Evolutionary conservation across 1,140 invertebrate species (phyloP), one percentile per base, ranked within the genome.

Genomic region (Macrotrachela quadricornifera): DNA sequence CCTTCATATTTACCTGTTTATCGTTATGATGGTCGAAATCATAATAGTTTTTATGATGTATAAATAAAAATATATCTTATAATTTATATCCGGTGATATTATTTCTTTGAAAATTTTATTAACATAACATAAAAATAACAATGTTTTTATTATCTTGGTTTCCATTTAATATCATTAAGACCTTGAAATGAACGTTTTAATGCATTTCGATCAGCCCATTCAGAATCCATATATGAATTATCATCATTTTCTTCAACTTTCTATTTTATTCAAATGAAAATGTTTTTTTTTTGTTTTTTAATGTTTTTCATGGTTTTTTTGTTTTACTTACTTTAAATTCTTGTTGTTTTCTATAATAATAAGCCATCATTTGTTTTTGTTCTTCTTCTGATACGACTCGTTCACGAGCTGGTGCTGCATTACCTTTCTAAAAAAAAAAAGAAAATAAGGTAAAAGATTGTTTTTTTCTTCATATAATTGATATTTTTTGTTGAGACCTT

Each of bases 331-430:
- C 51, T 71, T 82, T 82, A 76, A 85, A 85, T 10, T 83, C 64
- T 67, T 90, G 82, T 62, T 86, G 81, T 59, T 80, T 79, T 57
- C 74, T 75, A 68, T 81, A 85, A 45, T 83, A 81, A 56, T 83
- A 79, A 18, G 85, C 68, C 85, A 91, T 91, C 69, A 91, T 74
- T 58, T 80, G 73, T 62, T 85, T 88, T 49, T 80, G 75, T 50
- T 88, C 77, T 1, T 86, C 80, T 63, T 88, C 83, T 0, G 74
- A 77, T 61, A 91, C 76, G 2, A 85, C 71, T 9, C 85, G 82
- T 64, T 94, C 88, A n/a, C 86, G 74, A 6, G 74, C 78, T n/a
- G 88, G 88, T 1, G 81, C 77, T 30, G 84, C 85, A 50, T 80
- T 75, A 15, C 82, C 81, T 57, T 61, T 69, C 65, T 75, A 66